phyloP scores from a whole-genome alignment of 2,797 vertebrate species.

The Gymnothorax reevesii region DNA sequence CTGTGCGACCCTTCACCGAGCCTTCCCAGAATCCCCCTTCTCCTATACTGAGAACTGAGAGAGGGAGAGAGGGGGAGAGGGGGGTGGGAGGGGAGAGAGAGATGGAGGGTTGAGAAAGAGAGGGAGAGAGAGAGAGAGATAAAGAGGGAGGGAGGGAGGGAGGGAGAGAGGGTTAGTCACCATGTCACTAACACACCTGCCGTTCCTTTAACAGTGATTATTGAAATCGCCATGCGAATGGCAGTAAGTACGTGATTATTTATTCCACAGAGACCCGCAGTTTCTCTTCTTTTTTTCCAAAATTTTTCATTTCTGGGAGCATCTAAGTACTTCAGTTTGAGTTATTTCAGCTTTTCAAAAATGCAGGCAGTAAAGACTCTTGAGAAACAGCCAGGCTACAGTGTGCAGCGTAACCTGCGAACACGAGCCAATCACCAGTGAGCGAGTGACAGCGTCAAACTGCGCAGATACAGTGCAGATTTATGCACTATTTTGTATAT shows the following conservation, averaged over 20 bases:
- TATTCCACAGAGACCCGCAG: too few relatives aligned
- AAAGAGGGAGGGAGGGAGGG: conserved; percentile 16
- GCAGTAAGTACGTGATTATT: too few relatives aligned
- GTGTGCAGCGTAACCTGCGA: too few relatives aligned
- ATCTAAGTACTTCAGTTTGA: too few relatives aligned
- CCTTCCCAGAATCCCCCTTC: conserved; percentile 99
- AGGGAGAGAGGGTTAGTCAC: neutral
- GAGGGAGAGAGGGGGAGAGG: conserved; percentile 16
- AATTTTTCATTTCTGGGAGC: too few relatives aligned
- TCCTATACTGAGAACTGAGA: conserved; percentile 88
- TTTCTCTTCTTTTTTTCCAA: too few relatives aligned
- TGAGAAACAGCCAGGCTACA: too few relatives aligned
- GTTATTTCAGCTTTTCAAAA: too few relatives aligned
- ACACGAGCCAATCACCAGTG: too few relatives aligned
- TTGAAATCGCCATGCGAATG: too few relatives aligned
- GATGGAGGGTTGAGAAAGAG: neutral
- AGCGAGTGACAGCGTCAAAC: neutral
- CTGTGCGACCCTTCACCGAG: conserved; percentile 90
- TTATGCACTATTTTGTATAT: neutral
- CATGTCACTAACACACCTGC: neutral
- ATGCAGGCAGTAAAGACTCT: too few relatives aligned
- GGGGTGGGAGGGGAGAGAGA: conserved; percentile 7
- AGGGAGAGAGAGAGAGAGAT: neutral
- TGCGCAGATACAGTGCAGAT: neutral
- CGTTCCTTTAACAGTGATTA: neutral